These are phyloP conservation scores for Megalops atlanticus DNA, from an alignment of 2,113 vertebrate species.

Conservation along the genomic window DNA sequence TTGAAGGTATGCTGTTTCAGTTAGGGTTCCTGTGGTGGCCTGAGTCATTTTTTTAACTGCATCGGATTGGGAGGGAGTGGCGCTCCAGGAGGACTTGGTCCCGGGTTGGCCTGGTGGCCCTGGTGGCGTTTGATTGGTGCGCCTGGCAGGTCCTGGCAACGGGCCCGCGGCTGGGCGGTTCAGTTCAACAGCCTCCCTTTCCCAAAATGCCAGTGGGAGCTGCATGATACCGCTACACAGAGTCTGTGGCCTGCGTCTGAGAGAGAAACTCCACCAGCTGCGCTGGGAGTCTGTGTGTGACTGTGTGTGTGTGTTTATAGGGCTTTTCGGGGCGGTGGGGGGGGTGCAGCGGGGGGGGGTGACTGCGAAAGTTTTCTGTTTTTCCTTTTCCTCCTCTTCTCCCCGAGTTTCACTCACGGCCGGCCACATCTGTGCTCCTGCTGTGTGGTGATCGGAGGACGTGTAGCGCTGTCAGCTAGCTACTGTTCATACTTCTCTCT, in stretches of 20 bases:
- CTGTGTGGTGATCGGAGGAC: slow-evolving; percentile 11
- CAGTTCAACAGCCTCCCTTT: background rate
- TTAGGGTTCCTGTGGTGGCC: slow-evolving; percentile 13
- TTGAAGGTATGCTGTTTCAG: background rate
- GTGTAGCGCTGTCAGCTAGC: slow-evolving; percentile 12
- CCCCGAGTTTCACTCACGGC: slow-evolving; percentile 18
- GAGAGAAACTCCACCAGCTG: background rate
- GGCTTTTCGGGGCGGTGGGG: no score
- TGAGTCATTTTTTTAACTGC: background rate
- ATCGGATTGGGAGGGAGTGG: background rate
- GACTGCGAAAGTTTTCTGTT: slow-evolving; percentile 6
- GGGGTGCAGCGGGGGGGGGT: no score
- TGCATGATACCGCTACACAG: slow-evolving; percentile 22
- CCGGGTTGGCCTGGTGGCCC: background rate
- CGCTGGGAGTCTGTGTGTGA: background rate
- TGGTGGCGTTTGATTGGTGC: background rate
- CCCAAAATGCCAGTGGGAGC: slow-evolving; percentile 26
- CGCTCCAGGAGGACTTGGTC: background rate
- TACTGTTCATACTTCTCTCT: slow-evolving; percentile 30
- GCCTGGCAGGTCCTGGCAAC: slow-evolving; percentile 4
- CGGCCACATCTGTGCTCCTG: slow-evolving; percentile 14
- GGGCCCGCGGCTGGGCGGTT: slow-evolving; percentile 22
- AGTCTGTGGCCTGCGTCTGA: background rate
- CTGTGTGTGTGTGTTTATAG: background rate
- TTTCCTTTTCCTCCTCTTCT: background rate